Base-by-base conservation (phyloP, 2,797 vertebrate species). In the Spheniscus humboldti region DNA sequence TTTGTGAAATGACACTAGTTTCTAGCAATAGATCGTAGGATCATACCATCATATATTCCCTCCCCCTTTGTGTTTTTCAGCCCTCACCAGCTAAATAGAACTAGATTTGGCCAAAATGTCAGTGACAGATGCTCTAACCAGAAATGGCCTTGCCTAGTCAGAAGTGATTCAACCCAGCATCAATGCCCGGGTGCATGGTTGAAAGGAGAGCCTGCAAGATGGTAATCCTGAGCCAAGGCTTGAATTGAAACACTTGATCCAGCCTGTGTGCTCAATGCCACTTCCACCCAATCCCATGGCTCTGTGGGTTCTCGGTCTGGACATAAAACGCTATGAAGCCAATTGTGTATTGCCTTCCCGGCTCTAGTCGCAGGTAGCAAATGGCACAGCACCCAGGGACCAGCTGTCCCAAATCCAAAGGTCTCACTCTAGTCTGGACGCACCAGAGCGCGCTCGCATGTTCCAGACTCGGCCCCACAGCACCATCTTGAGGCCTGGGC, bases 231-330 rank as follows among this genome's bases (percentile, higher is more conserved):
- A 72, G 41, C 28, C 47, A 24, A 30, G 48, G 55, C 69, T 66
- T 1, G 0, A 20, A 37, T 0, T 6, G 5, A 47, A 20, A 10
- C 67, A 2, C 24, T 3, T 3, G 20, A 39, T 7, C 50, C 56
- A 68, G 19, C 14, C 52, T 6, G 20, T 0, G 7, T 13, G 31
- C 56, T 27, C 37, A 4, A 1, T 11, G 53, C 28, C 48, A 6
- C 53, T 39, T 28, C 71, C 75, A 76, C 31, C 39, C 35, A 5
- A 1, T 4, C 27, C 66, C 43, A 14, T 6, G 48, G 55, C 45
- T 71, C 17, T 19, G 33, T 3, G 30, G 41, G 43, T 18, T 66
- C 82, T 64, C 12, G 2, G 8, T 9, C 41, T 19, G 66, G 33
- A 33, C 16, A 17, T 22, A 48, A 53, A 68, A 1, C 35, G 1